Base-by-base conservation (phyloP, 2,797 vertebrate genomes). In the Mus minutoides region DNA sequence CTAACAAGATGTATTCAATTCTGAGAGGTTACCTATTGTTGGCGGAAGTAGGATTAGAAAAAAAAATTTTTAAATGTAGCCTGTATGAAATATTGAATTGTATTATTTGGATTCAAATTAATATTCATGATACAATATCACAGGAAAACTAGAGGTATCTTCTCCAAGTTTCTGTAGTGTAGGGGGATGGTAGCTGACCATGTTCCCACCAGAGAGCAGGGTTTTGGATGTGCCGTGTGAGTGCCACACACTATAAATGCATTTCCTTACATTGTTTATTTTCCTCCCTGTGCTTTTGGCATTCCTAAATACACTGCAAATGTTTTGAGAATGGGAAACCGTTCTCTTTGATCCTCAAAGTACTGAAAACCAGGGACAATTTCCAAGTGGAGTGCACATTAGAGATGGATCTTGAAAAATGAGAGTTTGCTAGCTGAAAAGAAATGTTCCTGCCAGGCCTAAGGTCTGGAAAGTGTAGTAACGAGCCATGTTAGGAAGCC, bases 301-400 rank as follows among this genome's bases (percentile, higher is more conserved):
- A 92, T 85, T 94, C 92, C 34, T 29, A 85, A 83, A 67, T 90
- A 79, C 49, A 71, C 24, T 60, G 34, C 58, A 95, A 84, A 77
- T 89, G 21, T 78, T 89, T 92, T 79, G 56, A 91, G 40, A 96
- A 91, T 80, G 56, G n/a, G 29, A 90, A 88, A 77, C 0, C 0
- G 40, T 88, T 88, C 62, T 79, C 67, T 77, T 89, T 90, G 49
- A 85, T 85, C 29, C 40, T n/a, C 88, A 73, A 83, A 54, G n/a
- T 89, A 40, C 82, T 86, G 46, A 95, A 80, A 88, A n/a, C n/a
- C 22, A 37, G 21, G 52, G 43, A 92, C 79, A 56, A 82, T 86
- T 95, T 90, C 43, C 46, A 91, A 88, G 10, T 54, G 46, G 71
- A 56, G 29, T 56, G 17, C 4, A 1, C 85, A 73, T 49, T 71